phyloP scores from a whole-genome alignment of 2,113 vertebrate species.

The Mesitornis unicolor region DNA sequence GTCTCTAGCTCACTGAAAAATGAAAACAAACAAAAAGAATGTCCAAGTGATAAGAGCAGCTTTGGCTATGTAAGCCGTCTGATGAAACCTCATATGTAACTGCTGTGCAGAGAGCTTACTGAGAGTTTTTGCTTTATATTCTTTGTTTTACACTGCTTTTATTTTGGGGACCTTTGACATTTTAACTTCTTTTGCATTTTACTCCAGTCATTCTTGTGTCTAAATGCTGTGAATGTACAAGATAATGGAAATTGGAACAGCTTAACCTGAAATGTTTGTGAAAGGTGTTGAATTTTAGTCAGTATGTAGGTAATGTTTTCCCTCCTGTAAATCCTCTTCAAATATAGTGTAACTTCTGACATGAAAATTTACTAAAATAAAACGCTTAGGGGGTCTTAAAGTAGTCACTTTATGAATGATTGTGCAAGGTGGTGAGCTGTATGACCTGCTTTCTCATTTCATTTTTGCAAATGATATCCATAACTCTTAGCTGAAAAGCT shows the following conservation, averaged over 20 bases:
- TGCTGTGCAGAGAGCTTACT: background rate
- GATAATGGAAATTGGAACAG: slow-evolving; percentile 22
- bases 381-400: background rate
- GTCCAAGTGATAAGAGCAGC: background rate
- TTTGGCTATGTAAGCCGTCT: background rate
- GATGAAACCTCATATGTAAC: background rate
- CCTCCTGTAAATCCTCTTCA: background rate
- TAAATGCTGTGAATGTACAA: background rate
- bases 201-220: background rate
- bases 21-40: background rate
- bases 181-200: slow-evolving; percentile 23
- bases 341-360: background rate
- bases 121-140: background rate
- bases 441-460: background rate
- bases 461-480: background rate
- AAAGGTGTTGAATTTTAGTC: background rate
- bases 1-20: background rate
- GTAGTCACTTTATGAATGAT: background rate
- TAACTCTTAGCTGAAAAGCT: background rate
- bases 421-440: background rate
- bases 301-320: background rate
- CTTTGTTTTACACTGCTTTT: background rate
- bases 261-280: slow-evolving; percentile 21
- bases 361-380: background rate
- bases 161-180: background rate